These are phyloP conservation scores for Acanthurus leucopareius DNA, from an alignment of 2,797 vertebrate genomes.

Conservation along the genomic window DNA sequence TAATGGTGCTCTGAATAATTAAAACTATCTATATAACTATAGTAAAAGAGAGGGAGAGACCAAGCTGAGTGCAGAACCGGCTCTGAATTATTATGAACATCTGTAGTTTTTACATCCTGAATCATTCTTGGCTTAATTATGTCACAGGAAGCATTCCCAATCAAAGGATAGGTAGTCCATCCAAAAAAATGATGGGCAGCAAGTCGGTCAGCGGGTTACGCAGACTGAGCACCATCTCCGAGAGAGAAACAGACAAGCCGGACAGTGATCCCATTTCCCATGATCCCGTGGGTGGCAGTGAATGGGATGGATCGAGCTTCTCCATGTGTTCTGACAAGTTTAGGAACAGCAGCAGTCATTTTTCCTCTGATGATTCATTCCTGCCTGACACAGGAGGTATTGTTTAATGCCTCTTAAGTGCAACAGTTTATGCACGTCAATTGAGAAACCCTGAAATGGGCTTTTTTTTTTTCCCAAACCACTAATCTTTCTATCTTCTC, in stretches of 20 bases:
- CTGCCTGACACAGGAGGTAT: conserved; percentile 88
- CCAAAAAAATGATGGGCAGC: conserved; percentile 21
- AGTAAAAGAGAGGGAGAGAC: neutral
- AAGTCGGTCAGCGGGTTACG: conserved; percentile 21
- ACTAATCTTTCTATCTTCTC: neutral
- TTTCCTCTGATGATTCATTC: conserved; percentile 80
- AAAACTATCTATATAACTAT: conserved; percentile 35
- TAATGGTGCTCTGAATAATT: conserved; percentile 57
- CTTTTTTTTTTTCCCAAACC: neutral
- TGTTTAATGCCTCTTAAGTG: conserved; percentile 50
- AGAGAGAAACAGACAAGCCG: conserved; percentile 74
- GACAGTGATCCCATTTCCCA: conserved; percentile 80
- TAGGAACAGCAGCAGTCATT: conserved; percentile 81
- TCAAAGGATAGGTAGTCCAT: neutral
- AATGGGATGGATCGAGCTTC: conserved; percentile 80
- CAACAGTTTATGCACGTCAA: neutral
- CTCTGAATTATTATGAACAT: neutral
- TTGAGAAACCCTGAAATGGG: neutral
- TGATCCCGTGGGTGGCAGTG: conserved; percentile 78
- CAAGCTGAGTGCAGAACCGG: neutral
- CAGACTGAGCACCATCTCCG: conserved; percentile 82
- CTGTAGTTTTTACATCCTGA: neutral
- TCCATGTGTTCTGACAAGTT: conserved; percentile 87
- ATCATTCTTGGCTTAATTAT: neutral
- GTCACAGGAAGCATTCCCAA: conserved; percentile 16